phyloP scores from a whole-genome alignment of 2,113 vertebrate species.

The Eudyptes chrysolophus region DNA sequence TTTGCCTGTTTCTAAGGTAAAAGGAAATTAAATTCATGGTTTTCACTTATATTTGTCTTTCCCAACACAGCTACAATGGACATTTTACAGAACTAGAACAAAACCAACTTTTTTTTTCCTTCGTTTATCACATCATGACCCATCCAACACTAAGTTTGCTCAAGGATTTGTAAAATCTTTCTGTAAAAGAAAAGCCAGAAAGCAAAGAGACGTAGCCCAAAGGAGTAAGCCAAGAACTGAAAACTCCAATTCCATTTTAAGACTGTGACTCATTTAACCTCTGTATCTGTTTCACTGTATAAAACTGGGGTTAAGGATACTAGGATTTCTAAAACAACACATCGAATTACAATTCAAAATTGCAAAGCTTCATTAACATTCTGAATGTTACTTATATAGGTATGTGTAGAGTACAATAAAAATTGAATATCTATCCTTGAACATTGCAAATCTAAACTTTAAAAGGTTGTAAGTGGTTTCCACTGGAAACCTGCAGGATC shows the following conservation, averaged over 20 bases:
- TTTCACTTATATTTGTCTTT: background rate
- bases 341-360: background rate
- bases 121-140: background rate
- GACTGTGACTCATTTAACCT: background rate
- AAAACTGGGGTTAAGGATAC: background rate
- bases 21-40: background rate
- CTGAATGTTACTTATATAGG: background rate
- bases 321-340: background rate
- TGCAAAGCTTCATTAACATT: background rate
- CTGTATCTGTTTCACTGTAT: background rate
- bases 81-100: background rate
- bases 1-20: background rate
- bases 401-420: background rate
- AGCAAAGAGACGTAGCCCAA: background rate
- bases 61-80: background rate
- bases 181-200: background rate
- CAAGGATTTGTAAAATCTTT: background rate
- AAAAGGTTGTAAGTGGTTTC: background rate
- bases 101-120: background rate
- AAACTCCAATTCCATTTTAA: background rate
- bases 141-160: background rate
- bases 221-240: background rate
- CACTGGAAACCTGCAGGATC: background rate
- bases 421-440: background rate
- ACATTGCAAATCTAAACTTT: background rate